Conservation (phyloP, 2,113 vertebrate species). For the Brachyhypopomus occidentalis region DNA sequence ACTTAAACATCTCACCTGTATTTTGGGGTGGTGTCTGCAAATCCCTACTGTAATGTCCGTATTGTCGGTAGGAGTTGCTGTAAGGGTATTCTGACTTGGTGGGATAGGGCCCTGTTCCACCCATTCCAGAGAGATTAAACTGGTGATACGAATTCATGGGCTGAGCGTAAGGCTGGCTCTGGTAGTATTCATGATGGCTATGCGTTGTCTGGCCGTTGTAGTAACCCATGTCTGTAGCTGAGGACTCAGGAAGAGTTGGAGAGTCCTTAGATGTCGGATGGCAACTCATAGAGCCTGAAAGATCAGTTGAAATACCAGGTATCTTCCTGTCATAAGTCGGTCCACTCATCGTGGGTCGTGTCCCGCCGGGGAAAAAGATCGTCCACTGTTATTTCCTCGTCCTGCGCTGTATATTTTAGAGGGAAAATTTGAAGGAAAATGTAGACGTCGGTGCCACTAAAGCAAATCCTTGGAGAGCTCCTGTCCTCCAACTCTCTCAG, state of each 20-base stretch:
- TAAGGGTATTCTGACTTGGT: slow-evolving; percentile 93
- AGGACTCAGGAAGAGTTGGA: slow-evolving; percentile 93
- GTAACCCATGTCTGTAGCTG: slow-evolving; percentile 95
- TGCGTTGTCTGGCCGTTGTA: slow-evolving; percentile 82
- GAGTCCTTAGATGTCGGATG: slow-evolving; percentile 95
- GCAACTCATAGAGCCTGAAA: slow-evolving; percentile 93
- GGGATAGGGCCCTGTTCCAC: slow-evolving; percentile 83
- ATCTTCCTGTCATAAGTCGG: slow-evolving; percentile 94
- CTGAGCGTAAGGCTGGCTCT: slow-evolving; percentile 83
- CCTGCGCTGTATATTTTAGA: slow-evolving; percentile 1
- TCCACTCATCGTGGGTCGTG: slow-evolving; percentile 84
- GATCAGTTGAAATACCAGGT: slow-evolving; percentile 89
- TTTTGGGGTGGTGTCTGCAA: slow-evolving; percentile 86
- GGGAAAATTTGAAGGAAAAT: slow-evolving; percentile 20
- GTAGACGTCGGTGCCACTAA: slow-evolving; percentile 37
- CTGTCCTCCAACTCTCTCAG: slow-evolving; percentile 63
- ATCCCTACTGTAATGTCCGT: slow-evolving; percentile 89
- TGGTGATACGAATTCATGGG: slow-evolving; percentile 89
- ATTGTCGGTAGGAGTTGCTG: slow-evolving; percentile 88
- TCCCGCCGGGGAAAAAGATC: slow-evolving; percentile 19
- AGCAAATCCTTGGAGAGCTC: slow-evolving; percentile 54
- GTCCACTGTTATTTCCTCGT: slow-evolving; percentile 57
- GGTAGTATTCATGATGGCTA: slow-evolving; percentile 90
- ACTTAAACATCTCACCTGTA: slow-evolving; percentile 78
- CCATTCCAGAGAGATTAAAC: slow-evolving; percentile 90